Evolutionary conservation across 2,888 invertebrate species (phyloP).

Genomic region (Coecobrya sp.): DNA sequence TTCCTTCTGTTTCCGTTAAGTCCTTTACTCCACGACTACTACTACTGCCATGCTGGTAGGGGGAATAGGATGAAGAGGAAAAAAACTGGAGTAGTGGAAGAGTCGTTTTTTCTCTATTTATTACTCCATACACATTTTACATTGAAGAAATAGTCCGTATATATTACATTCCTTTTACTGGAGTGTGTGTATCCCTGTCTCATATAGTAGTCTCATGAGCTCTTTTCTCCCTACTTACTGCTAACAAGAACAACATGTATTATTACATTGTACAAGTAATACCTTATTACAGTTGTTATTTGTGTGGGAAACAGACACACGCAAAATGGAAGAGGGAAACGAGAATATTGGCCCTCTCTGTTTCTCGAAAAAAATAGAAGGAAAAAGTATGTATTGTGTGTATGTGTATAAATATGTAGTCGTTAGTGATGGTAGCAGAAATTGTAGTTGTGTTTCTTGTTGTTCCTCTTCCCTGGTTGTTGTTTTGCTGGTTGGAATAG

Average conservation of each 20-base stretch:
- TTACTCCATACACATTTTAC: constrained; percentile 28
- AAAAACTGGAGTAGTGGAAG: not conserved
- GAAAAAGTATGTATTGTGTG: not conserved
- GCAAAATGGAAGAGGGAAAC: constrained; percentile 4
- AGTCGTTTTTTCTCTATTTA: constrained; percentile 9
- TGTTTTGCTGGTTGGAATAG: not conserved
- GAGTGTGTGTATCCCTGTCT: not conserved
- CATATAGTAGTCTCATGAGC: not conserved
- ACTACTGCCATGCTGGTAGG: constrained; percentile 15
- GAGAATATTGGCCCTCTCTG: constrained; percentile 2
- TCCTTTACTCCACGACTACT: too few species aligned
- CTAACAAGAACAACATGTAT: constrained; percentile 22
- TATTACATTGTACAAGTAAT: constrained; percentile 45
- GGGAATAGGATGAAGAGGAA: not conserved
- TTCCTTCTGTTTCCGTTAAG: too few species aligned
- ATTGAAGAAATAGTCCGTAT: not conserved
- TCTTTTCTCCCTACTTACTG: not conserved
- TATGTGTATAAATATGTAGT: too few species aligned
- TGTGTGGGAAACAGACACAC: constrained; percentile 33
- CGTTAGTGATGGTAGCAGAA: too few species aligned
- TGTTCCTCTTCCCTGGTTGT: not conserved
- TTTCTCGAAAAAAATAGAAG: not conserved
- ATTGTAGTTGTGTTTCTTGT: not conserved
- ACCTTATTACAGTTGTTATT: constrained; percentile 41
- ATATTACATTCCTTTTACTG: constrained; percentile 1